Percentiles rank a stretch among this genome's conserved stretches.
Conservation (phyloP, 2,113 vertebrate genomes). For the Eudyptes chrysolophus region DNA sequence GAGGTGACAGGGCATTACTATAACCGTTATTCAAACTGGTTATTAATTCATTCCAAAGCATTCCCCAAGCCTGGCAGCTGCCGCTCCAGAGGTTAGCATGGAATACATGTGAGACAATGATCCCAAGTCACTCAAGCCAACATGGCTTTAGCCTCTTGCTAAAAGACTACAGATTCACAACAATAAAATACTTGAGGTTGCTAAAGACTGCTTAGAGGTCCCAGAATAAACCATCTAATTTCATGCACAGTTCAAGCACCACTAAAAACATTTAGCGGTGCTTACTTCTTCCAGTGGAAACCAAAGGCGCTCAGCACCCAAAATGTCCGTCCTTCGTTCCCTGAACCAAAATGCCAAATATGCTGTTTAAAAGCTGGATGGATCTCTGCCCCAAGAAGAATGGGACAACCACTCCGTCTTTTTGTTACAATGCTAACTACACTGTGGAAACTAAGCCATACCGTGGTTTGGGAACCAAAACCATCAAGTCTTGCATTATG, state of each 20-base stretch:
- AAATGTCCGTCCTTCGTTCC: not conserved
- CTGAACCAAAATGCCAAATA: not conserved
- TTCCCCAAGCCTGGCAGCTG: not conserved
- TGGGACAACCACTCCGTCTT: not conserved
- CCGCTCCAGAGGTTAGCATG: not conserved
- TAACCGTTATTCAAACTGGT: not conserved
- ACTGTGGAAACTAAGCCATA: not conserved
- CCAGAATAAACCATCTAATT: not conserved
- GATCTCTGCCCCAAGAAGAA: not conserved
- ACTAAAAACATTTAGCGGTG: not conserved
- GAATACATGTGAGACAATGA: not conserved
- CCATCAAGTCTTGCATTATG: not conserved
- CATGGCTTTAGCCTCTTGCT: not conserved
- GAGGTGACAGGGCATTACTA: accelerated
- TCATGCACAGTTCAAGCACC: not conserved
- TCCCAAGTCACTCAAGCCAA: not conserved
- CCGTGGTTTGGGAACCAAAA: not conserved
- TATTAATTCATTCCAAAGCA: not conserved
- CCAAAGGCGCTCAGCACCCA: not conserved
- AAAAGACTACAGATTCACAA: not conserved
- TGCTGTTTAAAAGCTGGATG: not conserved
- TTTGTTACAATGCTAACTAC: not conserved
- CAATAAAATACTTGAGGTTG: not conserved
- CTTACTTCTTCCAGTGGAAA: not conserved
- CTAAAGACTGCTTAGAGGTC: not conserved